Evolutionary conservation across 53 echinoderm and acorn worm genomes (phyloP).

Genomic region (Actinopyga echinites): DNA sequence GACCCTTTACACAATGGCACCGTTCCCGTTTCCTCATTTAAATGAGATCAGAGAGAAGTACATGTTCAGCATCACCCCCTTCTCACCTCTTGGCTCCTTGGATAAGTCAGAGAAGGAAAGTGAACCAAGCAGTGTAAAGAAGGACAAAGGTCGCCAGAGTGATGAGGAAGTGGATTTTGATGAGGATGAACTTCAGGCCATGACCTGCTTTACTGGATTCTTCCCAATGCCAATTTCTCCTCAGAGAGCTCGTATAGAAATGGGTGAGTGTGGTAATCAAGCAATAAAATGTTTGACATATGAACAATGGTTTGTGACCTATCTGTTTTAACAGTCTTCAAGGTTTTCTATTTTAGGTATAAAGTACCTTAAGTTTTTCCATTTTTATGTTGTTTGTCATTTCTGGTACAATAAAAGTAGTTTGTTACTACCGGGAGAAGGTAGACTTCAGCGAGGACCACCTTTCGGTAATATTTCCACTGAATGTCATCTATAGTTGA

Average conservation of each 20-base stretch:
- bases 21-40: slow-evolving; percentile 97
- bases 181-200: slow-evolving; percentile 74
- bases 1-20: slow-evolving; percentile 93
- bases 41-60: slow-evolving; percentile 99
- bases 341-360: too few species aligned
- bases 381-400: too few species aligned
- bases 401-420: too few species aligned
- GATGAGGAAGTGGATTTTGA: slow-evolving; percentile 86
- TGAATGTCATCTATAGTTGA: too few species aligned
- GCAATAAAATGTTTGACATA: too few species aligned
- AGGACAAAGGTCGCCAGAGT: slow-evolving; percentile 68
- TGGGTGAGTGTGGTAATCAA: neutral
- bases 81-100: slow-evolving; percentile 75
- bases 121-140: slow-evolving; percentile 31
- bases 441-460: too few species aligned
- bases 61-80: slow-evolving; percentile 99
- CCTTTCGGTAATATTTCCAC: too few species aligned
- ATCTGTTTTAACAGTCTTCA: too few species aligned
- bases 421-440: too few species aligned
- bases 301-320: too few species aligned
- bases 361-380: too few species aligned
- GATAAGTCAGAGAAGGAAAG: slow-evolving; percentile 69
- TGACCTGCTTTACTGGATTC: slow-evolving; percentile 89
- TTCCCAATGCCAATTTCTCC: slow-evolving; percentile 72
- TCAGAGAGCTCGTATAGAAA: slow-evolving; percentile 50